Base-by-base conservation (phyloP, 2,797 vertebrate genomes). In the Rhynchotus rufescens region DNA sequence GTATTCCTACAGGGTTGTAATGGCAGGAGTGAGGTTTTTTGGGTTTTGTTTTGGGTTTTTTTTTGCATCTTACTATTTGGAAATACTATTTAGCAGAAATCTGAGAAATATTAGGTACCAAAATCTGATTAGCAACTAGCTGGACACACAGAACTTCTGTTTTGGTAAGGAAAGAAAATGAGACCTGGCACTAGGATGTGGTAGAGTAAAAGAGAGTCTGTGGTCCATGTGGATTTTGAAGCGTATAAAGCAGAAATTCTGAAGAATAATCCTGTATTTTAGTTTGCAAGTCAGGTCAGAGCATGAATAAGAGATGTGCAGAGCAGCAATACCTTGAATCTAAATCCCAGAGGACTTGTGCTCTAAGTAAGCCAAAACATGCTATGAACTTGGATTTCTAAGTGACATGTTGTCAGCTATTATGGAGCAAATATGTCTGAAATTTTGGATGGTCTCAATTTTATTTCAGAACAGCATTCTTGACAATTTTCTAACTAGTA, bases 101-200 rank as follows among this genome's bases (percentile, higher is more conserved):
- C 61, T 73, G 83, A 56, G 20, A 85, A 93, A 80, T 81, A 80
- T 80, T 78, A 68, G 30, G 19, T 81, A 26, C 77, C 82, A 85
- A 94, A 90, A 88, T 78, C 67, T 79, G 77, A 67, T 75, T 82
- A 80, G 84, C 1, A 22, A 4, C 12, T 81, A 57, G 38, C 47
- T 81, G 90, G 88, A 86, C 78, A 84, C 94, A 91, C 15, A 81
- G 62, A 87, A 45, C 32, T 78, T 93, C 92, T 80, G 8, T 61
- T 86, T 57, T 66, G 47, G 47, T 81, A 69, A 10, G 47, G 65
- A 68, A 88, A 64, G 57, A 85, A 89, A 91, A 90, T 36, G 42
- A 71, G 66, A 72, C 10, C 32, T 87, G 42, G 85, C 80, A 73
- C 51, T 60, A 59, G 44, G 32, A 34, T 88, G 34, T 45, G 57